Evolutionary conservation across 2,888 invertebrate genomes (phyloP).

Genomic region (Athripsodes cinereus): DNA sequence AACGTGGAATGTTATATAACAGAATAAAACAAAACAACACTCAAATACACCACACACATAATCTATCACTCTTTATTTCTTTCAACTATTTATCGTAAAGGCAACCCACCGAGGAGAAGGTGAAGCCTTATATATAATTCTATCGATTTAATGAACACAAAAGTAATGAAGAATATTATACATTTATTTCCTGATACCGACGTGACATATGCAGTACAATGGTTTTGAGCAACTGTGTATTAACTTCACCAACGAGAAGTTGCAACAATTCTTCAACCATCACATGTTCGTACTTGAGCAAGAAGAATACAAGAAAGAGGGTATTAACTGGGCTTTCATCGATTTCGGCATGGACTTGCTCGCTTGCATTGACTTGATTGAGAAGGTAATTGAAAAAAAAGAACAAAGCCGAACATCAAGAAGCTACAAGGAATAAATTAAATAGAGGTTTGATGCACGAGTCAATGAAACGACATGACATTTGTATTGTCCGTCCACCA

Average conservation of each 20-base stretch:
- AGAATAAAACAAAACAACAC: too few relatives aligned
- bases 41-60: too few relatives aligned
- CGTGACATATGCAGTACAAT: constrained; percentile 60
- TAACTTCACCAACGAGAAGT: constrained; percentile 97
- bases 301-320: constrained; percentile 93
- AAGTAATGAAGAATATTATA: background rate
- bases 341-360: constrained; percentile 97
- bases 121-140: too few relatives aligned
- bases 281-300: constrained; percentile 98
- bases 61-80: too few relatives aligned
- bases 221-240: constrained; percentile 98
- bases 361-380: constrained; percentile 92
- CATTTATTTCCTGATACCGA: too few relatives aligned
- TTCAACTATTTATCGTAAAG: too few relatives aligned
- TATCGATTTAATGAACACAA: too few relatives aligned
- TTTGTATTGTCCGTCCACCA: too few relatives aligned
- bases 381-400: constrained; percentile 62
- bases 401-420: background rate
- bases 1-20: too few relatives aligned
- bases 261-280: constrained; percentile 98
- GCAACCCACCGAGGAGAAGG: too few relatives aligned
- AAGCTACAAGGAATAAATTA: background rate
- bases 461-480: too few relatives aligned
- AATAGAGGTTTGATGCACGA: background rate
- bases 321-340: constrained; percentile 93